These are phyloP conservation scores for Hydrophis major DNA, from an alignment of 2,797 vertebrate genomes.

Conservation along the genomic window DNA sequence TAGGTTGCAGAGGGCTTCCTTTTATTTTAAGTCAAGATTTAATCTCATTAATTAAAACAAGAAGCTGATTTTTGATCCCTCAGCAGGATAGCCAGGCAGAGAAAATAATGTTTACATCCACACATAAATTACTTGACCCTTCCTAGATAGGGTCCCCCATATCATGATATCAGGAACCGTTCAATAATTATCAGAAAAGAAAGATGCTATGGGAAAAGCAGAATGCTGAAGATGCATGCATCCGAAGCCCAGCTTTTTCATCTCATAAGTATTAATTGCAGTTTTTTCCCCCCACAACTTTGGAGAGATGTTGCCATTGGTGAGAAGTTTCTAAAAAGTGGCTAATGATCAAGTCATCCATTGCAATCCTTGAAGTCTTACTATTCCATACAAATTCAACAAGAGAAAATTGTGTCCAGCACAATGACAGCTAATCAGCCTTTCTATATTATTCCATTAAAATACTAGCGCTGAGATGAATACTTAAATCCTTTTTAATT, in stretches of 20 bases:
- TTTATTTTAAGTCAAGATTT: background rate
- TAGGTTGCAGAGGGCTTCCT: too few species aligned
- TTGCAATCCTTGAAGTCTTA: conserved; percentile 1
- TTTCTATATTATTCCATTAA: conserved; percentile 41
- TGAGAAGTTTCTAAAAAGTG: conserved; percentile 2
- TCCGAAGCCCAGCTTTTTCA: conserved; percentile 18
- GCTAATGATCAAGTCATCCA: background rate
- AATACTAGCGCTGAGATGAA: conserved; percentile 37
- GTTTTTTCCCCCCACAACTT: conserved; percentile 7
- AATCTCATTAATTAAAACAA: conserved; percentile 39
- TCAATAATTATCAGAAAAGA: conserved; percentile 63
- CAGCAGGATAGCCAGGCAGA: conserved; percentile 23
- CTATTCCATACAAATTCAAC: background rate
- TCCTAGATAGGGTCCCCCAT: conserved; percentile 31
- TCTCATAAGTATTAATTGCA: conserved; percentile 34
- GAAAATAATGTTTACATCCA: conserved; percentile 53
- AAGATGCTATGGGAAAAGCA: conserved; percentile 46
- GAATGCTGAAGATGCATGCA: conserved; percentile 40
- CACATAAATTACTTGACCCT: conserved; percentile 53
- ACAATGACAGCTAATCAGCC: conserved; percentile 16
- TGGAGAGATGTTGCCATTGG: conserved; percentile 10
- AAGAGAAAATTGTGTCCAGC: background rate
- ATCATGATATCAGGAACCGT: conserved; percentile 64
- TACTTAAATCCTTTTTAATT: conserved; percentile 31
- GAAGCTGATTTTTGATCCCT: conserved; percentile 45